A percentile compares a stretch with the other conserved stretches of the same genome.
phyloP scores from a whole-genome alignment of 2,888 invertebrate genomes.

The Nyleta sp. region DNA sequence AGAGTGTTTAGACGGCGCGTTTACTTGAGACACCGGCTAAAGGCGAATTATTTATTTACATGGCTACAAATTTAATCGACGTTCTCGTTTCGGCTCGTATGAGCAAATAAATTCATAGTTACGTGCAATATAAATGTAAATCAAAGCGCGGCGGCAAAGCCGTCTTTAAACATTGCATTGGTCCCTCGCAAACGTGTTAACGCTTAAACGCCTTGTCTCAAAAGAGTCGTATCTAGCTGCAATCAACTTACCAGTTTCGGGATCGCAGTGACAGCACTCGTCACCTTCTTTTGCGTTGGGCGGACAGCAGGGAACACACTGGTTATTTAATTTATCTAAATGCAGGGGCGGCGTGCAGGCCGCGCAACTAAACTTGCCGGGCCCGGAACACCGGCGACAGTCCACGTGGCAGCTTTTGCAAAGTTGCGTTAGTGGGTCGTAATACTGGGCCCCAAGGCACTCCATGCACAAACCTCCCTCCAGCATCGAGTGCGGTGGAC shows the following conservation, averaged over 20 bases:
- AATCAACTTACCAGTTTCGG: slow-evolving; percentile 86
- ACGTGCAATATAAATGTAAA: slow-evolving; percentile 15
- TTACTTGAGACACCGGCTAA: not conserved
- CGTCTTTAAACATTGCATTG: no score
- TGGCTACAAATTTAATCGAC: not conserved
- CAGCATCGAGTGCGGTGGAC: slow-evolving; percentile 88
- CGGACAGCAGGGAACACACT: slow-evolving; percentile 89
- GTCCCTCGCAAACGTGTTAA: no score
- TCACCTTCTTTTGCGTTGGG: slow-evolving; percentile 83
- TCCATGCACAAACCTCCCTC: slow-evolving; percentile 90
- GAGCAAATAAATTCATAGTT: not conserved
- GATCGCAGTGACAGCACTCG: slow-evolving; percentile 89
- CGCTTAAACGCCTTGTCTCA: no score
- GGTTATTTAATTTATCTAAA: slow-evolving; percentile 88
- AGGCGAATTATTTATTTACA: not conserved
- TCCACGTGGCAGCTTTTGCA: slow-evolving; percentile 87
- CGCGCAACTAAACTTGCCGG: slow-evolving; percentile 87
- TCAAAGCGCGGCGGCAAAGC: not conserved
- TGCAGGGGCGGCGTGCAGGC: slow-evolving; percentile 87
- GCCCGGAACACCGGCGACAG: slow-evolving; percentile 88
- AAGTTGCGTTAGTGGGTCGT: slow-evolving; percentile 87
- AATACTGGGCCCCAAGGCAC: slow-evolving; percentile 89
- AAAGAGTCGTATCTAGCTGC: no score
- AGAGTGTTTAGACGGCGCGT: not conserved
- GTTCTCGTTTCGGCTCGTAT: not conserved